Evolutionary conservation across 2,888 invertebrate species (phyloP), one percentile per base, ranked within the genome.

Genomic region (Syritta pipiens): DNA sequence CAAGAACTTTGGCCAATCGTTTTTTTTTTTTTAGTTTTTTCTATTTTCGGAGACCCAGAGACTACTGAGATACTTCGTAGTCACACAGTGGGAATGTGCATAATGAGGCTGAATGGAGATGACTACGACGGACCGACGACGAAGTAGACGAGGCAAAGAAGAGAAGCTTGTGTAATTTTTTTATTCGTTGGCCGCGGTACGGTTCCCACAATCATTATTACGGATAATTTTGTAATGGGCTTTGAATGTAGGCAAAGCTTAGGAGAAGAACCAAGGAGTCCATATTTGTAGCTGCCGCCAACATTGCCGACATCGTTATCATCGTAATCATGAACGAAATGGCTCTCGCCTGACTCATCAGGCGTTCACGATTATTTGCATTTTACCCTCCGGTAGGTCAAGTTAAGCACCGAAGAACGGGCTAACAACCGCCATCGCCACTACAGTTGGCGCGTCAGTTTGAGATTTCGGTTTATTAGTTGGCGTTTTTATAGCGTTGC

Each of bases 201-300:
- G 72, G 67, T 79, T 79, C 79, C 74, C 79, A 79, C 79, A 79
- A 74, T 79, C 77, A 77, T 77, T 79, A 74, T 79, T 79, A 79
- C 62, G 62, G 74, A 72, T 74, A 79, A 79, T 79, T 74, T 79
- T 51, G 74, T 79, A 79, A 79, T 79, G 62, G 74, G 59, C 32
- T 32, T 60, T 72, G 65, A 65, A 77, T 69, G 68, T 59, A 49
- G 71, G 53, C 51, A 62, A 55, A 60, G 57, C 44, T 67, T 55
- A 67, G 40, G 28, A 20, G 67, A 42, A 65, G 35, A 46, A 17
- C 24, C 20, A 59, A 2, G 37, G 28, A 55, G 67, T 7, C 44
- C 44, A 5, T 44, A 19, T 10, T 46, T 10, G 44, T 1, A 35
- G 14, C 22, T 20, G 42, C 35, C 35, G 19, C 17, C 14, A 37